Evolutionary conservation across 53 echinoderm and acorn worm genomes (phyloP).

Genomic region (Luidia sarsii): DNA sequence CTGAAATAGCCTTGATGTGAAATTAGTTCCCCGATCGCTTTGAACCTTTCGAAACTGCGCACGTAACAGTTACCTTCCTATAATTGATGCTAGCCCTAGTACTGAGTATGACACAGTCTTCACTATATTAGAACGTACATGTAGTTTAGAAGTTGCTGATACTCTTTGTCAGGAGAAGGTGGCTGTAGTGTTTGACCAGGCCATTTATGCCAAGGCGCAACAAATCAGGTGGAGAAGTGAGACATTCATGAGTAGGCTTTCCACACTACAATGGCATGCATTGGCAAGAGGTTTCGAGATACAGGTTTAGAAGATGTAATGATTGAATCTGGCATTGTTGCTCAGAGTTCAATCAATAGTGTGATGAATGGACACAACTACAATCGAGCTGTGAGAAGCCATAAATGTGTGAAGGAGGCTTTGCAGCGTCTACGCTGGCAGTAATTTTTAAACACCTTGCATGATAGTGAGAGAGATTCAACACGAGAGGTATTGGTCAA

Average conservation of each 20-base stretch:
- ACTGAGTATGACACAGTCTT: constrained; percentile 71
- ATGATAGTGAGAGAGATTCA: constrained; percentile 15
- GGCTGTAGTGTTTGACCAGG: too few relatives aligned
- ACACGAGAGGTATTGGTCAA: not conserved
- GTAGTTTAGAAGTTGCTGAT: constrained; percentile 55
- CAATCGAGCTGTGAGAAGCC: too few relatives aligned
- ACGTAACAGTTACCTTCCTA: constrained; percentile 74
- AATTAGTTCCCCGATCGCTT: constrained; percentile 55
- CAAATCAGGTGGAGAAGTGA: too few relatives aligned
- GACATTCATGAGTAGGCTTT: constrained; percentile 63
- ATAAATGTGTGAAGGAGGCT: constrained; percentile 14
- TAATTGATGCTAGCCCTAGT: constrained; percentile 72
- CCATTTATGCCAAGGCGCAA: too few relatives aligned
- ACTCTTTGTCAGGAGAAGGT: constrained; percentile 32
- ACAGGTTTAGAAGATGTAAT: constrained; percentile 70
- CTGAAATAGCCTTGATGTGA: constrained; percentile 17
- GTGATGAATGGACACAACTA: constrained; percentile 55
- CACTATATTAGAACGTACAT: constrained; percentile 50
- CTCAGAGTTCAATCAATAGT: constrained; percentile 61
- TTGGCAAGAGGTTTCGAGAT: constrained; percentile 72
- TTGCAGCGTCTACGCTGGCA: constrained; percentile 17
- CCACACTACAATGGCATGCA: constrained; percentile 79
- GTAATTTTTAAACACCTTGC: not conserved
- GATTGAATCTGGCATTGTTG: too few relatives aligned
- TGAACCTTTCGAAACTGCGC: too few relatives aligned